Base-by-base conservation (phyloP, 2,113 vertebrate species). In the Cyphomyrus discorhynchus region DNA sequence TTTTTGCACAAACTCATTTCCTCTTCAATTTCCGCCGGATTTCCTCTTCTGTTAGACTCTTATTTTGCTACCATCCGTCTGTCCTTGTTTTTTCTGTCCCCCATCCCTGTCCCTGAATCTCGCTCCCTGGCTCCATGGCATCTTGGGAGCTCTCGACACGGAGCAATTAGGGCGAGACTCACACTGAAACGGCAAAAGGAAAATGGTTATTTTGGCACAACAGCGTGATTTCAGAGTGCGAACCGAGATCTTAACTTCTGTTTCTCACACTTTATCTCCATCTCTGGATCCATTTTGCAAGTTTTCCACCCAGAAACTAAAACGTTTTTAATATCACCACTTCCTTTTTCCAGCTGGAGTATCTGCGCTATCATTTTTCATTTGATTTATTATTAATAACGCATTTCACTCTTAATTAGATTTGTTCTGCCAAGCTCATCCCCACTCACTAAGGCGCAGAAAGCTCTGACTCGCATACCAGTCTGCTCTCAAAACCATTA, bases 31-130 rank as follows among this genome's bases (percentile, higher is more conserved):
- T 86, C 85, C 27, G 5, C 85, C 52, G 46, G 46, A 86, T 49
- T 86, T 86, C 15, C 24, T 86, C 21, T 50, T 52, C n/a, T 86
- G 27, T 46, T 52, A 8, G n/a, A 17, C 6, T 31, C 8, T 50
- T 31, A 39, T 50, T 50, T 53, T 52, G 42, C 46, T 95, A n/a
- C 95, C 94, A 94, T 91, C 94, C 94, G 11, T 89, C 35, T 82
- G 46, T 53, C 70, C n/a, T 24, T 82, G 46, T 52, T 86, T 27
- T 52, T 86, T 27, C 46, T 15, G 47, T 52, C 93, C 24, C 47
- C 24, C 27, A 46, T 24, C 47, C 35, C 49, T 83, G 13, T 15
- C 19, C 35, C 88, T 83, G 39, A 88, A 47, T 46, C 42, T 1
- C 42, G 24, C 47, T 49, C 92, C 47, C 86, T 5, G 13, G 45